phyloP scores from a whole-genome alignment of 2,113 vertebrate genomes.

The Cichladusa arquata region DNA sequence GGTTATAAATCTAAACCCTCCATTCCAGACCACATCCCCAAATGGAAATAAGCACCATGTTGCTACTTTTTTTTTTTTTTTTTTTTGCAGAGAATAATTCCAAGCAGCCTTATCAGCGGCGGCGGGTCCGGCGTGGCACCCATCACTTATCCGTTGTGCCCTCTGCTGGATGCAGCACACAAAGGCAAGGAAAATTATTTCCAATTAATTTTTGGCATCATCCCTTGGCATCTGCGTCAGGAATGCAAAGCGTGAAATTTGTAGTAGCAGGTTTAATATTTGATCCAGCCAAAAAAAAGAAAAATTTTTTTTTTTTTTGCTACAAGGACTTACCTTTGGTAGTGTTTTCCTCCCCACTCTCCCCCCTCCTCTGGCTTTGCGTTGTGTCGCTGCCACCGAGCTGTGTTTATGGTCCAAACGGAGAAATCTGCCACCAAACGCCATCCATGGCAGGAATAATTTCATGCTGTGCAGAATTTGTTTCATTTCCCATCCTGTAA shows the following conservation, averaged over 20 bases:
- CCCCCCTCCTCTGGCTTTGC: background rate
- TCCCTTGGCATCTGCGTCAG: conserved; percentile 68
- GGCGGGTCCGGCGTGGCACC: background rate
- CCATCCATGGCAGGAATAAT: conserved; percentile 75
- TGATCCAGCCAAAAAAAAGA: conserved; percentile 75
- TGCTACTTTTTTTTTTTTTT: conserved; percentile 76
- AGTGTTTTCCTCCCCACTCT: conserved; percentile 10
- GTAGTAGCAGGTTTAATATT: conserved; percentile 85
- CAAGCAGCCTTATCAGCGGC: conserved; percentile 52
- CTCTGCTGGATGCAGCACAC: conserved; percentile 76
- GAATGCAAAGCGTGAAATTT: conserved; percentile 81
- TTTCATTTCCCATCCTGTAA: conserved; percentile 80
- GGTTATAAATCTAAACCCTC: conserved; percentile 68
- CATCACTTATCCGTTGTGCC: conserved; percentile 71
- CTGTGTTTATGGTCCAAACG: conserved; percentile 67
- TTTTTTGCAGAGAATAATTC: conserved; percentile 70
- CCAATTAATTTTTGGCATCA: conserved; percentile 80
- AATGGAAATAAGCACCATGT: conserved; percentile 71
- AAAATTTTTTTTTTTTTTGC: background rate
- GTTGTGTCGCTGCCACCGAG: conserved; percentile 46
- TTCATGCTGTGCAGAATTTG: conserved; percentile 78
- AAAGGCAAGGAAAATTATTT: conserved; percentile 64
- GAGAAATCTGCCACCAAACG: conserved; percentile 71
- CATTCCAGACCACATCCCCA: conserved; percentile 74
- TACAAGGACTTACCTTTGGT: conserved; percentile 80